Evolutionary conservation across 1,140 invertebrate species (phyloP).

Genomic region (Sitophilus oryzae): DNA sequence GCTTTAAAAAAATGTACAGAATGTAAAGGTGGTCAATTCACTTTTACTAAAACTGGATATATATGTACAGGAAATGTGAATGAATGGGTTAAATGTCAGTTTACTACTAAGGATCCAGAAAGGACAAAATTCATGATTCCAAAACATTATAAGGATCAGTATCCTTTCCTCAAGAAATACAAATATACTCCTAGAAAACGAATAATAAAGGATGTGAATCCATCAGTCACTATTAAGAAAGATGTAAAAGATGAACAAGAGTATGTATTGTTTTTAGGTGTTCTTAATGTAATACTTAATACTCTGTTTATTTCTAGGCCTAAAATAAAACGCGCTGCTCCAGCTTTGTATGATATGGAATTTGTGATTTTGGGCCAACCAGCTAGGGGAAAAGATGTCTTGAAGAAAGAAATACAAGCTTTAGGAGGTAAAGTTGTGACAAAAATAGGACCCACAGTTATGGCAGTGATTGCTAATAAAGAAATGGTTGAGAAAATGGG

Average conservation of each 20-base stretch:
- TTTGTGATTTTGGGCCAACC: slow-evolving; percentile 69
- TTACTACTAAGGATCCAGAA: slow-evolving; percentile 66
- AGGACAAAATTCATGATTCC: slow-evolving; percentile 71
- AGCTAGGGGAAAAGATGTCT: slow-evolving; percentile 52
- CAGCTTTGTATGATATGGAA: slow-evolving; percentile 71
- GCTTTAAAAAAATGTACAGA: slow-evolving; percentile 64
- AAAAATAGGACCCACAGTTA: slow-evolving; percentile 59
- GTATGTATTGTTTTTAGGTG: slow-evolving; percentile 28
- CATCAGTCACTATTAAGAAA: slow-evolving; percentile 51
- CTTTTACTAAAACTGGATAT: slow-evolving; percentile 71
- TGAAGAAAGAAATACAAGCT: slow-evolving; percentile 64
- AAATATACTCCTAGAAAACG: slow-evolving; percentile 60
- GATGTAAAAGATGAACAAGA: slow-evolving; percentile 47
- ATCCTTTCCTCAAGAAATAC: slow-evolving; percentile 59
- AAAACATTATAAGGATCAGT: slow-evolving; percentile 53
- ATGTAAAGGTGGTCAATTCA: slow-evolving; percentile 71
- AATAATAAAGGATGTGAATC: slow-evolving; percentile 55
- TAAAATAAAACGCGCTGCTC: slow-evolving; percentile 52
- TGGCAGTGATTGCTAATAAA: slow-evolving; percentile 71
- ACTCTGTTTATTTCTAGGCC: slow-evolving; percentile 44
- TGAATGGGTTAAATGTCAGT: slow-evolving; percentile 87
- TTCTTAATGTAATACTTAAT: slow-evolving; percentile 1
- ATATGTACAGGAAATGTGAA: slow-evolving; percentile 72
- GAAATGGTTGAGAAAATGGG: slow-evolving; percentile 64
- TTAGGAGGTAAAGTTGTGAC: slow-evolving; percentile 69